A percentile compares a stretch with the other conserved stretches of the same genome.
phyloP scores from a whole-genome alignment of 2,113 vertebrate genomes.

The Hippoglossus stenolepis region DNA sequence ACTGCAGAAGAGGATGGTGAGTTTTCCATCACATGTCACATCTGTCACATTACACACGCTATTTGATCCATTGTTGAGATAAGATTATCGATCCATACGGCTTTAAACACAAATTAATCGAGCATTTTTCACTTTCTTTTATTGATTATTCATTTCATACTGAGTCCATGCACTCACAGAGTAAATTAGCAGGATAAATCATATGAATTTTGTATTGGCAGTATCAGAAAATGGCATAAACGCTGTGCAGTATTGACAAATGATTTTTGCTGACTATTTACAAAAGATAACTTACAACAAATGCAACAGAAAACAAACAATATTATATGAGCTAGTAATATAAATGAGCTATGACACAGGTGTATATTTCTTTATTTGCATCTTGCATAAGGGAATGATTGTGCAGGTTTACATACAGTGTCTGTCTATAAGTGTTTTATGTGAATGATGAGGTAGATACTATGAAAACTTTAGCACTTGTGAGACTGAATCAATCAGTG shows the following conservation, averaged over 20 bases:
- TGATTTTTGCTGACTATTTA: background rate
- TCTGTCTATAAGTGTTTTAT: background rate
- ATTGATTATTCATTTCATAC: slow-evolving; percentile 8
- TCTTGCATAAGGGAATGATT: background rate
- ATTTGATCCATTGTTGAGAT: background rate
- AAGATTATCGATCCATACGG: background rate
- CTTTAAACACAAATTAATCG: background rate
- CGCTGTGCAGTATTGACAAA: slow-evolving; percentile 22
- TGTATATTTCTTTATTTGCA: slow-evolving; percentile 6
- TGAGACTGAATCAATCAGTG: background rate
- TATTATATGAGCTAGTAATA: background rate
- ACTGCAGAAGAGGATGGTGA: background rate
- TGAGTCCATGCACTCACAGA: slow-evolving; percentile 3
- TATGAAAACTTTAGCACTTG: slow-evolving; percentile 8
- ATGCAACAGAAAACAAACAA: background rate
- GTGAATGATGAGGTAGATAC: slow-evolving; percentile 42
- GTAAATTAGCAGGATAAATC: background rate
- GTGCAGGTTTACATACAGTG: background rate
- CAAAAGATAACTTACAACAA: background rate
- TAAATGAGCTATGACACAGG: background rate
- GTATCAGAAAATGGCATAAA: slow-evolving; percentile 36
- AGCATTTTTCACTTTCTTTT: background rate
- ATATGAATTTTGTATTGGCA: slow-evolving; percentile 31
- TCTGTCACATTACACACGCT: too few species aligned
- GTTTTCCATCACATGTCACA: too few species aligned